These are phyloP conservation scores for Rhodeus uyekii DNA, from an alignment of 2,797 vertebrate species.

Conservation along the genomic window DNA sequence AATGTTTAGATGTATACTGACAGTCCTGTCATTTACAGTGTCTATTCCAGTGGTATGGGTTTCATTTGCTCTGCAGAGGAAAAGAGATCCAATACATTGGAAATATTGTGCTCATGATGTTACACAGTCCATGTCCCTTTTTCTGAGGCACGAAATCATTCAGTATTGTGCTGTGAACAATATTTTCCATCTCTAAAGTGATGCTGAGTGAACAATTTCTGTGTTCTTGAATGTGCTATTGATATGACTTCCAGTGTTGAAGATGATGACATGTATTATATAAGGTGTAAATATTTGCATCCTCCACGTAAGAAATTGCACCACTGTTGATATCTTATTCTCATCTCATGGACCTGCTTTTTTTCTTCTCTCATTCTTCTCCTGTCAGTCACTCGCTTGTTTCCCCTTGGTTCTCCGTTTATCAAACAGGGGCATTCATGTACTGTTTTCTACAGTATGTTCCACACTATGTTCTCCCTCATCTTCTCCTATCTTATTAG, in stretches of 20 bases:
- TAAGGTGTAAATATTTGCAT: slow-evolving; percentile 22
- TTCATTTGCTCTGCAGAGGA: slow-evolving; percentile 31
- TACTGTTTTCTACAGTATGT: slow-evolving; percentile 1
- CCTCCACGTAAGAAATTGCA: not conserved
- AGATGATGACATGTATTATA: not conserved
- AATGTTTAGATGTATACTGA: slow-evolving; percentile 16
- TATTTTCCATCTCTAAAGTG: not conserved
- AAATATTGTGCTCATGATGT: not conserved
- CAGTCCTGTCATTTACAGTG: slow-evolving; percentile 20
- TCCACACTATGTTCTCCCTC: not conserved
- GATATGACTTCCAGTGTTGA: not conserved
- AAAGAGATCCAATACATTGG: slow-evolving; percentile 1
- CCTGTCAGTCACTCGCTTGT: not conserved
- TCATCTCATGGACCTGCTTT: slow-evolving; percentile 5
- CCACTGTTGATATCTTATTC: not conserved
- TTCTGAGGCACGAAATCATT: slow-evolving; percentile 9
- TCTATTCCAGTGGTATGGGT: slow-evolving; percentile 4
- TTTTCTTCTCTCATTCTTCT: not conserved
- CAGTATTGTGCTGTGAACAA: slow-evolving; percentile 1
- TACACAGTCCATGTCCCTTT: not conserved
- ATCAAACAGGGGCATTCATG: not conserved
- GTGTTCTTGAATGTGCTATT: not conserved
- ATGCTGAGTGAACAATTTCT: not conserved
- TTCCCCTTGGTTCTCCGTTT: not conserved
- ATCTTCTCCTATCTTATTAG: slow-evolving; percentile 31